phyloP scores from a whole-genome alignment of 2,113 vertebrate genomes.

The Mixornis gularis region DNA sequence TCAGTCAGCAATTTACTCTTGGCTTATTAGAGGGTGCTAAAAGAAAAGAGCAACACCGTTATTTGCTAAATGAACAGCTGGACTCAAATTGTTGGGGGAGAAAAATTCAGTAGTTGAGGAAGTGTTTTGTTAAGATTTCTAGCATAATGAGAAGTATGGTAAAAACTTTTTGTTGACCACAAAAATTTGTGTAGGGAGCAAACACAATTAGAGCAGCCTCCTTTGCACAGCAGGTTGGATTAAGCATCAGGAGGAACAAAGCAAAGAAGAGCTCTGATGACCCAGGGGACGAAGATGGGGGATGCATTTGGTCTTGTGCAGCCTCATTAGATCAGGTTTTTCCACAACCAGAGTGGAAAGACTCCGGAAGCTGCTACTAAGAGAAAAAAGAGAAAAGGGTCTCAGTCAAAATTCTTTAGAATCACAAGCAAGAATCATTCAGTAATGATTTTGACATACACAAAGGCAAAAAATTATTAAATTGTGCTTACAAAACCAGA shows the following conservation, averaged over 20 bases:
- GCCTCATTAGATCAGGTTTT: neutral
- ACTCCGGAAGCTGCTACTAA: neutral
- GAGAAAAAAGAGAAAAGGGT: neutral
- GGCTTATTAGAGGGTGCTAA: slow-evolving; percentile 45
- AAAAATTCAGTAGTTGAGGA: neutral
- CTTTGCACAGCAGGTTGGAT: neutral
- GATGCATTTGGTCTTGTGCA: neutral
- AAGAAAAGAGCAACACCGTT: slow-evolving; percentile 3
- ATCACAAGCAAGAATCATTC: neutral
- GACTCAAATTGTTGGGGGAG: neutral
- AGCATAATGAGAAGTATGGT: neutral
- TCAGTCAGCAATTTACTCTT: slow-evolving; percentile 49
- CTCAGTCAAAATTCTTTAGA: neutral
- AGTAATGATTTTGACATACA: neutral
- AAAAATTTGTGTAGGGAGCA: neutral
- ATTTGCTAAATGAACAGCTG: slow-evolving; percentile 31
- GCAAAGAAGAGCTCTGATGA: neutral
- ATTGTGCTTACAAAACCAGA: neutral
- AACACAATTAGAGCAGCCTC: neutral
- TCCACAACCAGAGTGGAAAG: neutral
- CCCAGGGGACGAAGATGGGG: neutral
- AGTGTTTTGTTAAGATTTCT: neutral
- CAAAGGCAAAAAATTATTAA: slow-evolving; percentile 11
- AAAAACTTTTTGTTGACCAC: neutral
- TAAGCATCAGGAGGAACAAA: neutral